phyloP scores from a whole-genome alignment of 2,113 vertebrate species.

The Malurus cyaneus region DNA sequence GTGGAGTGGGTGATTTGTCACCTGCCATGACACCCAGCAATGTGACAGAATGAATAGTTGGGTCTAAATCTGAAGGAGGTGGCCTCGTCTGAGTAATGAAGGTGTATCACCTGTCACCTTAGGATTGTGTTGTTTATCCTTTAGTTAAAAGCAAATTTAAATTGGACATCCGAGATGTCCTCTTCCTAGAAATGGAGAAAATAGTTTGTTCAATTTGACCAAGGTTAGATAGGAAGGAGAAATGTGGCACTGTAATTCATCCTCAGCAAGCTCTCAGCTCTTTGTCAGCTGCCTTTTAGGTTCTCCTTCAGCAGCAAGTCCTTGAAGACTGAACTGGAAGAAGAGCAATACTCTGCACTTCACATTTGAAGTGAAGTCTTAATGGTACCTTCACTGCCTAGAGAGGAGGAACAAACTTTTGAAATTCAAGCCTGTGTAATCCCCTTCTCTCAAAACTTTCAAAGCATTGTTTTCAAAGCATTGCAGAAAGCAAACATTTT shows the following conservation, averaged over 20 bases:
- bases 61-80: neutral
- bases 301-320: neutral
- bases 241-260: neutral
- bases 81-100: neutral
- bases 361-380: neutral
- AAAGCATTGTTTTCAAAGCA: neutral
- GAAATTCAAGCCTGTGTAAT: neutral
- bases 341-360: neutral
- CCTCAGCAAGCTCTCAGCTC: neutral
- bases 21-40: neutral
- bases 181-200: neutral
- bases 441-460: neutral
- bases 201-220: neutral
- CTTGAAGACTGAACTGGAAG: neutral
- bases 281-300: neutral
- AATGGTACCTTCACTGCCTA: neutral
- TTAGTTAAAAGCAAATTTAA: neutral
- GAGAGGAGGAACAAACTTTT: neutral
- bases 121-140: neutral
- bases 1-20: neutral
- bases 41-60: neutral
- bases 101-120: neutral
- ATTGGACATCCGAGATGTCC: neutral
- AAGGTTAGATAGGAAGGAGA: neutral
- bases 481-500: neutral